Conservation (phyloP, 2,888 invertebrate genomes). For the Glyphotaelius pellucidus region DNA sequence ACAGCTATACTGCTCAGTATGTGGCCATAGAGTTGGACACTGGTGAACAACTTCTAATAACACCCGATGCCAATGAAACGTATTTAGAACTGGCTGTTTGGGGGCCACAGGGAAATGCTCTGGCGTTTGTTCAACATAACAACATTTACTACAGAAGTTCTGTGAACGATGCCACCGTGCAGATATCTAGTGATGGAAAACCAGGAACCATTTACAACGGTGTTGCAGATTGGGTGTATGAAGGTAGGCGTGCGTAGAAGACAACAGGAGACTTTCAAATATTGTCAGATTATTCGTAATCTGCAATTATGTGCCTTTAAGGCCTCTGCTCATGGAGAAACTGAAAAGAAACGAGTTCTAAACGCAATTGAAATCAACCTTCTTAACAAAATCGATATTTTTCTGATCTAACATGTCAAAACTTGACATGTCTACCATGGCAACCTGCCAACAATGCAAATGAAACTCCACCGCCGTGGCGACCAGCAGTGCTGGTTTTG, state of each 20-base stretch:
- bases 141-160: constrained; percentile 86
- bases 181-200: constrained; percentile 81
- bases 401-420: no score
- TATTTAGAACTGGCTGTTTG: constrained; percentile 86
- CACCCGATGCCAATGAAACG: constrained; percentile 72
- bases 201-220: constrained; percentile 86
- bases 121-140: constrained; percentile 85
- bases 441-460: no score
- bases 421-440: no score
- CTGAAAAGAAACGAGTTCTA: no score
- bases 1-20: constrained; percentile 88
- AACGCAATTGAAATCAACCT: no score
- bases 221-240: constrained; percentile 96
- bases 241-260: constrained; percentile 79
- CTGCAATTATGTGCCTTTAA: no score
- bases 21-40: constrained; percentile 81
- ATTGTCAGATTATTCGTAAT: no score
- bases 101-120: constrained; percentile 84
- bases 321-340: no score
- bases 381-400: no score
- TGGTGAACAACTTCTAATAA: constrained; percentile 71
- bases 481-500: no score
- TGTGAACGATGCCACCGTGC: constrained; percentile 72
- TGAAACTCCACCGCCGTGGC: no score
- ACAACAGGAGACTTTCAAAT: no score